Evolutionary conservation across 2,888 invertebrate genomes (phyloP), one percentile per base, ranked within the genome.

Genomic region (Koerneria pararmatus): DNA sequence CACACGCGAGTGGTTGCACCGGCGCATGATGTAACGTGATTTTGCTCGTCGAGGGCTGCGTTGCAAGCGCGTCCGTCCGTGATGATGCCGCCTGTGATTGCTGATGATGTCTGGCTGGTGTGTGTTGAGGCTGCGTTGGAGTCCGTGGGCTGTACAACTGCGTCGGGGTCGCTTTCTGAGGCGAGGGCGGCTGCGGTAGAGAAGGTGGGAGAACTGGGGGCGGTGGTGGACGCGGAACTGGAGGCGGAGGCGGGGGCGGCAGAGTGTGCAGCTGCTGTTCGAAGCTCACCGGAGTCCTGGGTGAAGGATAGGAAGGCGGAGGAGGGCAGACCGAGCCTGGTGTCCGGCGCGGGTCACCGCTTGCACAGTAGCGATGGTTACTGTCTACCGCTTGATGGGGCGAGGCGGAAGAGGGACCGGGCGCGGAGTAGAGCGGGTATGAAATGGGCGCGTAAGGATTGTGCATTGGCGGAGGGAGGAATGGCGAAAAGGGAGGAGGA

Each of bases 1-100:
- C 64, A 32, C 29, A 54, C 1, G 64, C 64, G 4, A 64, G 56
- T 53, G 64, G 64, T 41, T 64, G 41, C 6, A 54, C 27, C 6
- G 19, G 51, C 51, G 46, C 46, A 11, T 15, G 11, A 19, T 11
- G 19, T n/a, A 22, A 4, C 19, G 27, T n/a, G 4, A 32, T 4
- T 8, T 56, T 6, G 5, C 27, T 15, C 11, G 35, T 62, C 11
- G 46, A 41, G 46, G 19, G 11, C 11, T 11, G 46, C 46, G 46
- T 11, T 41, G 46, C 11, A 11, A 19, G 46, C 11, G 46, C 46
- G 46, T 11, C 46, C 46, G 46, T n/a, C 46, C 11, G 46, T n/a
- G 46, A 11, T 11, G 19, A 19, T 11, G 46, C 11, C 46, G 46
- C 46, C 11, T 41, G 46, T 60, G 22, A 46, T 1, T 1, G 60